Evolutionary conservation across 2,888 invertebrate species (phyloP).

Genomic region (Brassicogethes aeneus): DNA sequence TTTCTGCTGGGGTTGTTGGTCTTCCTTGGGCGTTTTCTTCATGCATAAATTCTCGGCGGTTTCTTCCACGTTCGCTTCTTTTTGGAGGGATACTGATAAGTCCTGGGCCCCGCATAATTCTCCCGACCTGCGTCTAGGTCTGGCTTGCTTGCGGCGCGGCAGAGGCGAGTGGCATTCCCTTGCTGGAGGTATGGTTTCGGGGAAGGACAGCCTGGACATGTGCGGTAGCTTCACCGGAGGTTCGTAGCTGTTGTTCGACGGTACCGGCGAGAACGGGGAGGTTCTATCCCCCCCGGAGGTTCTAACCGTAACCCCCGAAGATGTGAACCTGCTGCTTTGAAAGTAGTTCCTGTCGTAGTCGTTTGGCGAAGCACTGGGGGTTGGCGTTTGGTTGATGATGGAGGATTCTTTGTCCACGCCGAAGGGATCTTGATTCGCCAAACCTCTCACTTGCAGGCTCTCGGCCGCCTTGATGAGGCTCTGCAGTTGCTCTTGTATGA

Average conservation of each 20-base stretch:
- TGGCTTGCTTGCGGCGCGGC: conserved; percentile 76
- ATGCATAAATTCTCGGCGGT: conserved; percentile 53
- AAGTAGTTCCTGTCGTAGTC: conserved; percentile 36
- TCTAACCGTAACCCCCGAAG: conserved; percentile 36
- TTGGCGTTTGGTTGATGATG: conserved; percentile 34
- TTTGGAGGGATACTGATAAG: conserved; percentile 39
- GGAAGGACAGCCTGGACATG: conserved; percentile 40
- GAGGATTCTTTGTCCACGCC: conserved; percentile 35
- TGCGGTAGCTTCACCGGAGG: conserved; percentile 41
- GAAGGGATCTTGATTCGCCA: conserved; percentile 43
- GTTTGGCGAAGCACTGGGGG: conserved; percentile 41
- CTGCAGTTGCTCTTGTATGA: conserved; percentile 74
- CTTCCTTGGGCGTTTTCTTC: conserved; percentile 43
- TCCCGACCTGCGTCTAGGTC: conserved; percentile 75
- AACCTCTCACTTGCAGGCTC: conserved; percentile 72
- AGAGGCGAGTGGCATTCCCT: conserved; percentile 66
- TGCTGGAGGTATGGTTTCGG: conserved; percentile 35
- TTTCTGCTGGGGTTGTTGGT: conserved; percentile 16
- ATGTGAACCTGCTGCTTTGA: conserved; percentile 40
- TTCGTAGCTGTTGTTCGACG: conserved; percentile 40
- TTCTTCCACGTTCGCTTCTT: conserved; percentile 31
- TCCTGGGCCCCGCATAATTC: conserved; percentile 58
- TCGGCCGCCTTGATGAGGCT: conserved; percentile 82
- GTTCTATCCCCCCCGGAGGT: conserved; percentile 22
- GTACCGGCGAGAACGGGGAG: conserved; percentile 36